Conservation (phyloP, 2,113 vertebrate genomes). For the Pycnonotus jocosus region DNA sequence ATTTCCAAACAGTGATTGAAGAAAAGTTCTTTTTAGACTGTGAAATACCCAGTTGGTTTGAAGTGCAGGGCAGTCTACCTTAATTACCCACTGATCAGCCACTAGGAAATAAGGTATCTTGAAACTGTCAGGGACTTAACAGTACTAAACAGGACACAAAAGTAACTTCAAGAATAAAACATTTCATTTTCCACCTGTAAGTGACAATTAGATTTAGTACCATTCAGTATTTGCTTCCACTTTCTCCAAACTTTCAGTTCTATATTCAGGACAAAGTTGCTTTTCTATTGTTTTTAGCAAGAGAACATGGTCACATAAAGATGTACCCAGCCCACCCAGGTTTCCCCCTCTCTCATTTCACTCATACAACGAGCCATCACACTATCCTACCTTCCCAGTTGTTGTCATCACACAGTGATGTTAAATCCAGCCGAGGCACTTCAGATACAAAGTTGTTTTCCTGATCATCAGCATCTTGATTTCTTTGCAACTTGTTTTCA, state of each 20-base stretch:
- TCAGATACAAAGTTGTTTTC: slow-evolving; percentile 76
- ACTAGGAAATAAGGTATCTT: neutral
- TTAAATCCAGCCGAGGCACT: slow-evolving; percentile 86
- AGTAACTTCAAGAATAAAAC: neutral
- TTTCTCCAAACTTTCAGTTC: neutral
- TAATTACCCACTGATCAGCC: neutral
- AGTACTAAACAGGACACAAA: neutral
- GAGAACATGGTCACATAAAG: neutral
- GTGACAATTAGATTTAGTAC: neutral
- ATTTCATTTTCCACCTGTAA: neutral
- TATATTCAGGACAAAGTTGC: neutral
- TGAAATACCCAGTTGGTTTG: neutral
- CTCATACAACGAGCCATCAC: neutral
- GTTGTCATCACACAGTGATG: slow-evolving; percentile 80
- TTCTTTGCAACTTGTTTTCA: slow-evolving; percentile 76
- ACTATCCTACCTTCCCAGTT: slow-evolving; percentile 87
- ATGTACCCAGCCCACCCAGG: neutral
- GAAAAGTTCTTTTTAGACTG: neutral
- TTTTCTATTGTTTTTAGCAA: neutral
- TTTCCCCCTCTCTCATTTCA: neutral
- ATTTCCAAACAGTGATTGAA: neutral
- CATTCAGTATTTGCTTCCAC: neutral
- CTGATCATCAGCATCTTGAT: slow-evolving; percentile 70
- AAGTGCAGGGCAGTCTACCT: neutral
- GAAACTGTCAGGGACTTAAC: neutral